Evolutionary conservation across 2,797 vertebrate species (phyloP), one percentile per base, ranked within the genome.

Genomic region (Lutjanus campechanus): DNA sequence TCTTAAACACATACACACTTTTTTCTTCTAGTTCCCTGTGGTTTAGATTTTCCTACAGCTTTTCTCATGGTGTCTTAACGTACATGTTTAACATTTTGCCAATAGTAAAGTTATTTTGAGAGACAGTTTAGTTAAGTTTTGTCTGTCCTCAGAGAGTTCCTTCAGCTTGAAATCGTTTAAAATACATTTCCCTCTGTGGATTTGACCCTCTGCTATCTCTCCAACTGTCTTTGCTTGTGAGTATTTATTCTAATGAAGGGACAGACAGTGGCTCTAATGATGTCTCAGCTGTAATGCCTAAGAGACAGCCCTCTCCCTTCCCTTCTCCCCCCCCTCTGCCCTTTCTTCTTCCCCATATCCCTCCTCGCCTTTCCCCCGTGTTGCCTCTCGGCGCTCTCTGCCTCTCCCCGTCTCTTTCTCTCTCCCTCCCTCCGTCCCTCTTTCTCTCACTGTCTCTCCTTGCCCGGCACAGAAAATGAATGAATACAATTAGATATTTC

Each of bases 401-500:
- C 69, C 71, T 79, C 64, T 59, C 60, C 49, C 41, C 71, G 69
- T 92, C 85, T 94, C 92, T 88, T 86, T 58, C 50, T 29, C 60
- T 20, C 66, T 22, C 64, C 41, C 43, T 60, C 59, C 12, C 46
- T 53, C 51, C 47, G 46, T n/a, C 25, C 20, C 58, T 22, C 40
- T 1, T 47, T 41, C 69, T 9, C 2, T 72, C 65, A 74, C 65
- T 84, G 77, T 92, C 86, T 94, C 93, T 91, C 90, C 93, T 93
- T 76, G 94, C 95, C 94, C 93, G 86, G 94, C 89, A 85, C 87
- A 93, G 91, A 95, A 96, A 97, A 95, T 91, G 93, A 96, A 95
- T 95, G 92, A 95, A 96, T 95, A 95, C 93, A 96, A 95, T 96
- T 96, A 96, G 93, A 94, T 96, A 91, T 94, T 96, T 96, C 77